Conservation (phyloP, 2,888 invertebrate genomes). For the Eurois occulta region DNA sequence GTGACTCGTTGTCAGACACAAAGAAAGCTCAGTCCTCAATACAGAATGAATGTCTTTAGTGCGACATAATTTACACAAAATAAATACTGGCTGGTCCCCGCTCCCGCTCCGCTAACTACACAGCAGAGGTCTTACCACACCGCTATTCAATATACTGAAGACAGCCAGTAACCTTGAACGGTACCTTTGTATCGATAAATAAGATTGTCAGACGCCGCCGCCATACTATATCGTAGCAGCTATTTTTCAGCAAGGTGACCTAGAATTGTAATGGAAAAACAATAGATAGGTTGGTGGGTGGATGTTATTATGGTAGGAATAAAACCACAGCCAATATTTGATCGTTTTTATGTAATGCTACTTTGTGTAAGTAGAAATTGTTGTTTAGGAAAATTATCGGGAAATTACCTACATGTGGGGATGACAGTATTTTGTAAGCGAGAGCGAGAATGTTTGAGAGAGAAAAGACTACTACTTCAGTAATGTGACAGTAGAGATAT, state of each 20-base stretch:
- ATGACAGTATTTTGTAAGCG: too few species aligned
- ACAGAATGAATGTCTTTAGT: neutral
- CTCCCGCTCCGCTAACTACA: neutral
- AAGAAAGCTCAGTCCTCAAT: neutral
- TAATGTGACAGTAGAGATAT: too few species aligned
- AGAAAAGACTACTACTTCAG: too few species aligned
- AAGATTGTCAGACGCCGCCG: slow-evolving; percentile 45
- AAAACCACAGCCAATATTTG: neutral
- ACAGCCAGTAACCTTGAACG: slow-evolving; percentile 40
- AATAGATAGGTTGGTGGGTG: neutral
- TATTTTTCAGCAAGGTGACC: slow-evolving; percentile 39
- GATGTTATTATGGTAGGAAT: neutral
- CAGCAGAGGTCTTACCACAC: neutral
- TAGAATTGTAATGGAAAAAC: slow-evolving; percentile 26
- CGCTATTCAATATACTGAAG: slow-evolving; percentile 44
- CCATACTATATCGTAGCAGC: slow-evolving; percentile 9
- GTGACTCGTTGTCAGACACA: neutral
- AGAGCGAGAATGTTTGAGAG: too few species aligned
- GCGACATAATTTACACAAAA: neutral
- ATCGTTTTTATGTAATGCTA: neutral
- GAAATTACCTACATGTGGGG: too few species aligned
- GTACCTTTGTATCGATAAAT: slow-evolving; percentile 60
- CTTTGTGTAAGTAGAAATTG: slow-evolving; percentile 12
- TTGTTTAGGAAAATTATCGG: neutral
- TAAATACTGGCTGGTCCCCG: neutral